Percentiles rank a stretch among this genome's conserved stretches.
Evolutionary conservation across 1,140 invertebrate species (phyloP).

Genomic region (Heliothis subflexa): DNA sequence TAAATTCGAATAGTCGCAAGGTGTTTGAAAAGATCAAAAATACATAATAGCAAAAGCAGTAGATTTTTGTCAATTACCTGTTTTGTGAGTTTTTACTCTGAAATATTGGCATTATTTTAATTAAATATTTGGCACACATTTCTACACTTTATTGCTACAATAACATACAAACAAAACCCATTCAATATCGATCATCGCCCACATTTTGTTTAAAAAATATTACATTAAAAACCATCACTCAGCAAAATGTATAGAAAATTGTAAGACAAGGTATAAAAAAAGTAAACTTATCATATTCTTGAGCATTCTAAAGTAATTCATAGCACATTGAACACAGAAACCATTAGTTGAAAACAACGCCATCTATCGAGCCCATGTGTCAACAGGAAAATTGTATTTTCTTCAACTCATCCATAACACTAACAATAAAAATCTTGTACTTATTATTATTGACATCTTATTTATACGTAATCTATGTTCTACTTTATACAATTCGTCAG

Average conservation of each 20-base stretch:
- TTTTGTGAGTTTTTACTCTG: too few relatives aligned
- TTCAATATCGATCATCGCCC: background rate
- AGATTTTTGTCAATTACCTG: too few relatives aligned
- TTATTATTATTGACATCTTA: conserved; percentile 40
- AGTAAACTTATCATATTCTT: conserved; percentile 1
- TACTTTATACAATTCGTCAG: conserved; percentile 44
- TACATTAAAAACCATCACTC: background rate
- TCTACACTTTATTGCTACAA: background rate
- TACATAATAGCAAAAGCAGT: too few relatives aligned
- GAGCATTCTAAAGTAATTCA: conserved; percentile 19
- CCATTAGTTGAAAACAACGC: background rate
- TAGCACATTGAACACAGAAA: background rate
- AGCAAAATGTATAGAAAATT: background rate
- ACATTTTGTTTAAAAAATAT: background rate
- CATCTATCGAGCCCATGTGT: conserved; percentile 5
- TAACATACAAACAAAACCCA: background rate
- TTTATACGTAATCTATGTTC: conserved; percentile 17
- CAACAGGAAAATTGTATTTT: conserved; percentile 31
- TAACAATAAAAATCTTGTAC: conserved; percentile 46
- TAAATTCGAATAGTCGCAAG: too few relatives aligned
- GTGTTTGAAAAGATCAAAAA: too few relatives aligned
- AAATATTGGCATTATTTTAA: too few relatives aligned
- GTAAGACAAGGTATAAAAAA: conserved; percentile 11
- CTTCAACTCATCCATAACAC: conserved; percentile 12
- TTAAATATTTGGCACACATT: background rate